Conservation (phyloP, 2,888 invertebrate species). For the Diarsia dahlii region DNA sequence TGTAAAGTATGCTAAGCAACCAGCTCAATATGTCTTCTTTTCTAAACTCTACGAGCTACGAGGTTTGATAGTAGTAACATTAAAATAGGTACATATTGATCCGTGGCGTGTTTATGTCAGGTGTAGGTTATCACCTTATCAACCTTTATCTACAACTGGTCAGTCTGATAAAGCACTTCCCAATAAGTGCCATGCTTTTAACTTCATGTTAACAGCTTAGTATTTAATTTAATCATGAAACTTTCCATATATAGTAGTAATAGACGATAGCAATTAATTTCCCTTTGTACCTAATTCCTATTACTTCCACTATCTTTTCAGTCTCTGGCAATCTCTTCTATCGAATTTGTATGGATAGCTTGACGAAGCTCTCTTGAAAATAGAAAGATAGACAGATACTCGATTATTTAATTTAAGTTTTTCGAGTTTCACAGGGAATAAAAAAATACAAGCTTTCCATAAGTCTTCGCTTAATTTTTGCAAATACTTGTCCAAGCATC, state of each 20-base stretch:
- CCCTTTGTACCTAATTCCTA: background rate
- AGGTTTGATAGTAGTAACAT: background rate
- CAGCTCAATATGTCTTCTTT: background rate
- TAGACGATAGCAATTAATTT: background rate
- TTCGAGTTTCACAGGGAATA: no score
- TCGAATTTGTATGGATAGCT: background rate
- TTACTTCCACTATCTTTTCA: background rate
- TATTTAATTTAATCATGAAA: conserved; percentile 24
- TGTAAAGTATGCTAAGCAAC: background rate
- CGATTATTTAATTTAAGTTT: background rate
- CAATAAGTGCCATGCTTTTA: conserved; percentile 17
- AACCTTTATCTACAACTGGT: conserved; percentile 43
- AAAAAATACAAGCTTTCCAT: background rate
- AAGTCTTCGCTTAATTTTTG: background rate
- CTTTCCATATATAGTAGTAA: background rate
- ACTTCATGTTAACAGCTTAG: conserved; percentile 15
- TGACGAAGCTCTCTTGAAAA: background rate
- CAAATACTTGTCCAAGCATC: background rate
- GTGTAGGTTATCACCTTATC: conserved; percentile 50
- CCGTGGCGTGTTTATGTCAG: conserved; percentile 10
- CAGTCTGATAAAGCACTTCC: conserved; percentile 45
- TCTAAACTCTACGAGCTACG: background rate
- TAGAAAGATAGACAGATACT: background rate
- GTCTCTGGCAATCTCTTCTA: background rate
- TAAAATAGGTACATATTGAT: conserved; percentile 51